phyloP scores from a whole-genome alignment of 2,113 vertebrate species.

The Seriola aureovittata region DNA sequence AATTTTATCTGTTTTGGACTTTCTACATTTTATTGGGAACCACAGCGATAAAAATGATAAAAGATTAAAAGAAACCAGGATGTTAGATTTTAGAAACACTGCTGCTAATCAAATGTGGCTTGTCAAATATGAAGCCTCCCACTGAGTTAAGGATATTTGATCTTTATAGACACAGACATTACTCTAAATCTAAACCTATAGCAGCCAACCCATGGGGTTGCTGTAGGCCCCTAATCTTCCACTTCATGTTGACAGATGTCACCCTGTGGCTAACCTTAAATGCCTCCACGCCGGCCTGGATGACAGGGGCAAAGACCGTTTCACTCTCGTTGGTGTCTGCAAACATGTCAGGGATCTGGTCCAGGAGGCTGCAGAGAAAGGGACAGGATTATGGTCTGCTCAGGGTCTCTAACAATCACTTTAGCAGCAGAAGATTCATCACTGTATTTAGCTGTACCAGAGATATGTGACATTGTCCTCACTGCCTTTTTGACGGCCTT shows the following conservation, averaged over 20 bases:
- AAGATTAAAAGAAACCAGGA: background rate
- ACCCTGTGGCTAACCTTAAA: constrained; percentile 88
- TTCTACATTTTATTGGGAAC: background rate
- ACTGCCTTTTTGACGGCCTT: background rate
- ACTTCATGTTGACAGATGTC: constrained; percentile 33
- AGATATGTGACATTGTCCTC: too few species aligned
- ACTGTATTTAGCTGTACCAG: background rate
- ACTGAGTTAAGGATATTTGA: background rate
- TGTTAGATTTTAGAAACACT: background rate
- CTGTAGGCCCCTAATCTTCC: background rate
- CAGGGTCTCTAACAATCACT: background rate
- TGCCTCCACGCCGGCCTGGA: constrained; percentile 96
- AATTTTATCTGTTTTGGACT: constrained; percentile 1
- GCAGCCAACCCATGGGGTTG: background rate
- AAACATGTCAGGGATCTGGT: constrained; percentile 98
- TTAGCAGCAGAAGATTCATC: background rate
- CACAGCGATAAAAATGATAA: background rate
- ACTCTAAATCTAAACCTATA: background rate
- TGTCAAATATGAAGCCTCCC: background rate
- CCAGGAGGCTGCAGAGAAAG: constrained; percentile 87
- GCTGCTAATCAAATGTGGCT: constrained; percentile 5
- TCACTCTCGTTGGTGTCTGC: constrained; percentile 94
- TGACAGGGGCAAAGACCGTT: constrained; percentile 93
- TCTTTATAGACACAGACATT: background rate
- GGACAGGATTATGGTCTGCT: constrained; percentile 4